These are phyloP conservation scores for Corythornis madagascariensis DNA, from an alignment of 2,113 vertebrate genomes.

Conservation along the genomic window DNA sequence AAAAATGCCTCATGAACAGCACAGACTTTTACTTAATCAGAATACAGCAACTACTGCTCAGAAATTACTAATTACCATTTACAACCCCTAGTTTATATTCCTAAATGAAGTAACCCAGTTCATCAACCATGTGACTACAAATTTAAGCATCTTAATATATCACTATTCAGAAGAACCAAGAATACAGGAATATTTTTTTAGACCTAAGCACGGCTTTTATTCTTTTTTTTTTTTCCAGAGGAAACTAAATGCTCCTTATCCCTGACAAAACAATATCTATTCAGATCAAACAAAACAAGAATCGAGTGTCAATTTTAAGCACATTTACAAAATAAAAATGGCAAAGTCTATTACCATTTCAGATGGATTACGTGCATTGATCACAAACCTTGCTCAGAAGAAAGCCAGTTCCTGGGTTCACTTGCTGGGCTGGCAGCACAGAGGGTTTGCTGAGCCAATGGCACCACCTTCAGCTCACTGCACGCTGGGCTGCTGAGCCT, in stretches of 20 bases:
- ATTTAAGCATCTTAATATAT: not conserved
- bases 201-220: not conserved
- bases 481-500: not conserved
- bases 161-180: not conserved
- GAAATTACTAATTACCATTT: not conserved
- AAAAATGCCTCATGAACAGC: not conserved
- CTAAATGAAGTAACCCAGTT: not conserved
- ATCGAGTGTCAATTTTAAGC: not conserved
- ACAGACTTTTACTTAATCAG: not conserved
- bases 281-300: not conserved
- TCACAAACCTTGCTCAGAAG: fast-evolving
- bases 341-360: fast-evolving
- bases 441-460: not conserved
- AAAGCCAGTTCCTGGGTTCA: not conserved
- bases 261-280: not conserved
- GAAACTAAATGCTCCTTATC: not conserved
- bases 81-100: not conserved
- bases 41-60: not conserved
- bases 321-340: not conserved
- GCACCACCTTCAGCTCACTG: conserved; percentile 12
- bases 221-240: not conserved
- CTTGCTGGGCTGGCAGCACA: too few relatives aligned
- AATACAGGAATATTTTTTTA: not conserved
- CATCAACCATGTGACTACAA: not conserved
- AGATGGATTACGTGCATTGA: too few relatives aligned